phyloP scores from a whole-genome alignment of 1,140 invertebrate species.

The Trachymyrmex septentrionalis region DNA sequence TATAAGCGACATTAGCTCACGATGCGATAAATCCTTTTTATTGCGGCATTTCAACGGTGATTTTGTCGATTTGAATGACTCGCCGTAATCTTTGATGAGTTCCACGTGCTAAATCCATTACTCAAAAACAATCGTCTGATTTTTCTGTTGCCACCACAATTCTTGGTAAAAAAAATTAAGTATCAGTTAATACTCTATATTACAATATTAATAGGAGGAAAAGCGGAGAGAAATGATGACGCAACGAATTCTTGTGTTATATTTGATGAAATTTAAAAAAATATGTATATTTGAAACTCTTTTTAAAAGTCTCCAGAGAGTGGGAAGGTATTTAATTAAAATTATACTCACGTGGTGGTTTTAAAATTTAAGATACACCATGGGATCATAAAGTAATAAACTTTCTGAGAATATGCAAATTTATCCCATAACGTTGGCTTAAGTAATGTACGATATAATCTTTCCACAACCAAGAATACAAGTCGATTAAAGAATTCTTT shows the following conservation, averaged over 20 bases:
- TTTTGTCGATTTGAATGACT: slow-evolving; percentile 53
- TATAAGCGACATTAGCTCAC: slow-evolving; percentile 24
- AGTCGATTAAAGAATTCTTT: slow-evolving; percentile 51
- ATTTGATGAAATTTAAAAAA: slow-evolving; percentile 7
- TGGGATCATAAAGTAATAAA: slow-evolving; percentile 48
- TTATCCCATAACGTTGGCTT: slow-evolving; percentile 39
- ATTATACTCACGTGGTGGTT: slow-evolving; percentile 35
- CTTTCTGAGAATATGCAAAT: slow-evolving; percentile 57
- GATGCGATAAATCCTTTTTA: slow-evolving; percentile 67
- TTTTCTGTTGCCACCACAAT: slow-evolving; percentile 20
- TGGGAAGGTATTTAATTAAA: slow-evolving; percentile 33
- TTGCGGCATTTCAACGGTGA: slow-evolving; percentile 53
- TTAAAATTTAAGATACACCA: slow-evolving; percentile 53
- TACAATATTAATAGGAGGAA: no score
- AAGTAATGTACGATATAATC: slow-evolving; percentile 51
- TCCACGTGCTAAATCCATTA: slow-evolving; percentile 50
- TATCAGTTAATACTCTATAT: background rate
- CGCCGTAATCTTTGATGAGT: slow-evolving; percentile 60
- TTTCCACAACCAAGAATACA: slow-evolving; percentile 31
- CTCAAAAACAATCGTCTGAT: slow-evolving; percentile 33
- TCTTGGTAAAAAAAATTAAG: background rate
- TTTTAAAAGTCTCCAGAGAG: background rate
- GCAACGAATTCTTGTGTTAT: background rate
- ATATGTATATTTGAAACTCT: background rate
- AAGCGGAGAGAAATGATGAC: background rate